Evolutionary conservation across 2,113 vertebrate genomes (phyloP).

Genomic region (Corapipo altera): DNA sequence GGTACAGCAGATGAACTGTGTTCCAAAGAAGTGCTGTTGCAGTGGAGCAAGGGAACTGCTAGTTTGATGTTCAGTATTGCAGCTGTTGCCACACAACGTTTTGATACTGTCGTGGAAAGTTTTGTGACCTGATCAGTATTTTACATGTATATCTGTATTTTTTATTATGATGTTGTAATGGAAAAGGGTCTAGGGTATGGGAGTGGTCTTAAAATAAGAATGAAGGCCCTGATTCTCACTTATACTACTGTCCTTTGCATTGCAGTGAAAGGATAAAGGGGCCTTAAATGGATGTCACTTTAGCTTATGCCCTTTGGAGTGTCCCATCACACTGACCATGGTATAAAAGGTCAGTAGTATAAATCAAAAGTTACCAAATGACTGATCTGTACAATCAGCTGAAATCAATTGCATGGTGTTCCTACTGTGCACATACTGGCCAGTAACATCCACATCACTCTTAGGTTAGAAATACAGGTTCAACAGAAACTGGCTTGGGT

Average conservation of each 20-base stretch:
- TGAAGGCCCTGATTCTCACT: conserved; percentile 1
- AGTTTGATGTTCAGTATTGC: neutral
- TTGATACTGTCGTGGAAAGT: conserved; percentile 22
- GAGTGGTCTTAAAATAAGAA: neutral
- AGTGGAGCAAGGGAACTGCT: neutral
- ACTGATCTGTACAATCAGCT: neutral
- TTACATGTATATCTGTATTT: conserved; percentile 40
- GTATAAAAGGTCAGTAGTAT: neutral
- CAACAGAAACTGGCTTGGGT: neutral
- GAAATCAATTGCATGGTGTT: neutral
- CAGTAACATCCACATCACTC: neutral
- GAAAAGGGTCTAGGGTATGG: conserved; percentile 13
- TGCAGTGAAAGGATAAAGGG: neutral
- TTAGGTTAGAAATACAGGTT: neutral
- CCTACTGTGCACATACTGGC: neutral
- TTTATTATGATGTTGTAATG: conserved; percentile 7
- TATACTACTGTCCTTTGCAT: neutral
- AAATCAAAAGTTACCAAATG: neutral
- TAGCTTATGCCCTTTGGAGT: neutral
- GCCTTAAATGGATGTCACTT: neutral
- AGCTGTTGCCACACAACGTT: conserved; percentile 10
- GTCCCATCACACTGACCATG: neutral
- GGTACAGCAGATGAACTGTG: neutral
- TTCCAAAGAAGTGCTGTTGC: neutral
- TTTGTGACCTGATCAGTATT: conserved; percentile 45